Percentiles rank a stretch among this genome's conserved stretches.
Evolutionary conservation across 2,797 vertebrate species (phyloP).

Genomic region (Pitangus sulphuratus): DNA sequence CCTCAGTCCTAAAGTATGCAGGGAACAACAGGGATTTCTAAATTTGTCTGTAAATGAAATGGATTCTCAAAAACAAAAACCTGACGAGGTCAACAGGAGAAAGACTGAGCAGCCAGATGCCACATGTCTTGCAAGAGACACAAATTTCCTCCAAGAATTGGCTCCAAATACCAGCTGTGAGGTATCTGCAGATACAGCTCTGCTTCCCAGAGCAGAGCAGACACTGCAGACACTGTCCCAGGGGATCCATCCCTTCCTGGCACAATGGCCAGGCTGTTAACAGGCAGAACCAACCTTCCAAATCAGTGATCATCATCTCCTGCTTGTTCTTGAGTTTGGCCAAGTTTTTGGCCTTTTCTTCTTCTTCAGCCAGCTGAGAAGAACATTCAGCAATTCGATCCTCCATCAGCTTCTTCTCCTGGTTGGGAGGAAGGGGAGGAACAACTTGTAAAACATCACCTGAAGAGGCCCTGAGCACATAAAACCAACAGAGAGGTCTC

Average conservation of each 20-base stretch:
- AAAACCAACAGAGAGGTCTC: background rate
- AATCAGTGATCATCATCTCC: slow-evolving; percentile 96
- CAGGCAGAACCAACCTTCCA: slow-evolving; percentile 85
- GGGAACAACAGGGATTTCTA: background rate
- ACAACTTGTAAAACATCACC: background rate
- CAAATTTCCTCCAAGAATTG: background rate
- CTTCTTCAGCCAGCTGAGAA: slow-evolving; percentile 93
- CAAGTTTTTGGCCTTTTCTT: slow-evolving; percentile 97
- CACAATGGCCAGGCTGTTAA: background rate
- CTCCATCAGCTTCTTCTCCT: slow-evolving; percentile 97
- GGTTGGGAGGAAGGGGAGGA: background rate
- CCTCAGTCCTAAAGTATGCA: background rate
- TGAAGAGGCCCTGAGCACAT: background rate
- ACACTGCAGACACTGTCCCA: background rate
- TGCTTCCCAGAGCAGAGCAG: background rate
- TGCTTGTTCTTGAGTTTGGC: slow-evolving; percentile 97
- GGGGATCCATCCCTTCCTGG: background rate
- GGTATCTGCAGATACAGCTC: background rate
- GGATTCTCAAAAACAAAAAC: background rate
- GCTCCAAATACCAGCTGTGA: background rate
- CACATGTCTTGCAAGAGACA: background rate
- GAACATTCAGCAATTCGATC: slow-evolving; percentile 92
- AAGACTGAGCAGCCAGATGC: background rate
- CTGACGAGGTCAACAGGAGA: background rate
- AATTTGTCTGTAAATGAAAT: background rate